A percentile compares a stretch with the other conserved stretches of the same genome.
Evolutionary conservation across 2,113 vertebrate genomes (phyloP).

Genomic region (Rhinogobius similis): DNA sequence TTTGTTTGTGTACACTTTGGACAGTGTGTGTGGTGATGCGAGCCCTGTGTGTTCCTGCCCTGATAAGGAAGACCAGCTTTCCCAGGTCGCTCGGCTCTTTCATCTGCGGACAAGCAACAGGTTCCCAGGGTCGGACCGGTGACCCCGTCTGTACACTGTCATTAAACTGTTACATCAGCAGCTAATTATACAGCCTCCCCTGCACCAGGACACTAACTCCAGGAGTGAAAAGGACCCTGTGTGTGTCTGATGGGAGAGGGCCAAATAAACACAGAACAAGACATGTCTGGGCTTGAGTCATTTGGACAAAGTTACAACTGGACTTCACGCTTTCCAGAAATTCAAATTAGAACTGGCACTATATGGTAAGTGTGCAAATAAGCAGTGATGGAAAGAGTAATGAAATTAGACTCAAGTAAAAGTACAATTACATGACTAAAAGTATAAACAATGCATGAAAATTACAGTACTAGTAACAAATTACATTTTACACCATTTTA

Average conservation of each 20-base stretch:
- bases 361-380: background rate
- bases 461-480: background rate
- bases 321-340: constrained; percentile 53
- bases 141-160: constrained; percentile 64
- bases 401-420: too few relatives aligned
- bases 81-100: constrained; percentile 71
- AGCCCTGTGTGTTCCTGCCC: constrained; percentile 47
- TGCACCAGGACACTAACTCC: constrained; percentile 26
- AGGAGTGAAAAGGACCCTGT: constrained; percentile 27
- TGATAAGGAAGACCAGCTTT: constrained; percentile 75
- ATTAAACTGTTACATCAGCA: constrained; percentile 69
- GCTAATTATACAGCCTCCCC: constrained; percentile 58
- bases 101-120: constrained; percentile 69
- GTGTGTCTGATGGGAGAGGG: constrained; percentile 32
- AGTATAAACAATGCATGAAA: background rate
- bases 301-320: constrained; percentile 51
- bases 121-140: constrained; percentile 73
- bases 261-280: constrained; percentile 37
- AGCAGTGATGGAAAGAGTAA: too few relatives aligned
- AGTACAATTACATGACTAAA: background rate
- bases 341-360: constrained; percentile 43
- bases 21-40: constrained; percentile 19
- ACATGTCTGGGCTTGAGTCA: constrained; percentile 70
- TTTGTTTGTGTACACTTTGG: constrained; percentile 25
- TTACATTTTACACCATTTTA: too few relatives aligned